Evolutionary conservation across 2,113 vertebrate genomes (phyloP).

Genomic region (Tapirus terrestris): DNA sequence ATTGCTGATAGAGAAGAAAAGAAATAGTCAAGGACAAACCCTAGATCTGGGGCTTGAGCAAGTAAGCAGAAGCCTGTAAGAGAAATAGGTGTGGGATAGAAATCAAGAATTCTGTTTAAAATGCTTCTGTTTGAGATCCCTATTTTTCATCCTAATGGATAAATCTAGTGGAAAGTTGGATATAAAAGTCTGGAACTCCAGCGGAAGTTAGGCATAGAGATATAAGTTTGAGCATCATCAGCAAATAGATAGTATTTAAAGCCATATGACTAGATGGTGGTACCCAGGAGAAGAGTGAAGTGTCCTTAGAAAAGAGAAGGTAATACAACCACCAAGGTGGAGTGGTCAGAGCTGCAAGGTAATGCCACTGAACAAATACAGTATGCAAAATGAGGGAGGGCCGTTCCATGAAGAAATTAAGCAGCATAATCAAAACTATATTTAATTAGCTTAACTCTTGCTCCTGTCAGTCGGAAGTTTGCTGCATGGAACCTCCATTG

Average conservation of each 20-base stretch:
- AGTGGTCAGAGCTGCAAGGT: not conserved
- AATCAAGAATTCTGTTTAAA: slow-evolving; percentile 25
- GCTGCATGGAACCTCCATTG: not conserved
- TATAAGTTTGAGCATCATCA: not conserved
- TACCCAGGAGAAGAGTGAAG: not conserved
- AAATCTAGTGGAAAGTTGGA: not conserved
- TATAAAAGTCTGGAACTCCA: slow-evolving; percentile 18
- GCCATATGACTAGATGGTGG: not conserved
- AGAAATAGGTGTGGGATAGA: not conserved
- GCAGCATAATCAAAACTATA: not conserved
- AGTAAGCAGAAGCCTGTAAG: not conserved
- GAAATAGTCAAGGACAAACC: not conserved
- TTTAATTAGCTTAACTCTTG: not conserved
- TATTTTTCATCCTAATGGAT: not conserved
- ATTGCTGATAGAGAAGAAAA: not conserved
- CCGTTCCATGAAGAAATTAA: slow-evolving; percentile 13
- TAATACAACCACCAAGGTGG: not conserved
- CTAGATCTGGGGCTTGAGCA: not conserved
- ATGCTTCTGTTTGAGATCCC: not conserved
- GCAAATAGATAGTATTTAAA: not conserved
- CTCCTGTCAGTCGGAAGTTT: not conserved
- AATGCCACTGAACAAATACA: not conserved
- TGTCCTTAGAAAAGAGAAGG: not conserved
- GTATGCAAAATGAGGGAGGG: not conserved
- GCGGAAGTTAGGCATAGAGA: not conserved